Conservation (phyloP, 2,113 vertebrate species). For the Mustela nigripes region DNA sequence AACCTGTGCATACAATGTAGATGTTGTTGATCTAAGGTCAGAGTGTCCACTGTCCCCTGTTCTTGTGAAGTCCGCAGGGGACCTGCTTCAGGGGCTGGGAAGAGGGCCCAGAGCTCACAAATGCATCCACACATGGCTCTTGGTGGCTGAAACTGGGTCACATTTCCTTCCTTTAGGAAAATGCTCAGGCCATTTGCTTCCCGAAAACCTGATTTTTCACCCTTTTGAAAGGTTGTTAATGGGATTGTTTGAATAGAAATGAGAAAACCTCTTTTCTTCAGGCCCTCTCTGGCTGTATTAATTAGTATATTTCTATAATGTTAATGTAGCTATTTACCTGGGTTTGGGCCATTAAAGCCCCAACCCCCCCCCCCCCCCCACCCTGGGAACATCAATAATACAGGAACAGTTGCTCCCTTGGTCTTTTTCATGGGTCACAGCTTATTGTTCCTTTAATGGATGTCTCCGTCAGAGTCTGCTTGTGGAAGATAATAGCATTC, state of each 20-base stretch:
- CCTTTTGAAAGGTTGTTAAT: constrained; percentile 62
- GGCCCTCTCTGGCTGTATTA: constrained; percentile 33
- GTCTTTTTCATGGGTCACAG: constrained; percentile 76
- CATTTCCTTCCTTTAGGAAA: constrained; percentile 65
- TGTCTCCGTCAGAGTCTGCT: constrained; percentile 80
- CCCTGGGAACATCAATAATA: constrained; percentile 62
- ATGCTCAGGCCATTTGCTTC: constrained; percentile 46
- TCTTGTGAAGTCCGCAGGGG: not conserved
- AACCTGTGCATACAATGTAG: not conserved
- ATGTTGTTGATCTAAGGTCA: not conserved
- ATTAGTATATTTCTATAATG: constrained; percentile 70
- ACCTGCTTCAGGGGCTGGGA: constrained; percentile 27
- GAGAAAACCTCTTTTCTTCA: constrained; percentile 50
- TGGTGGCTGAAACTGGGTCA: constrained; percentile 70
- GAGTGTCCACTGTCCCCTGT: not conserved
- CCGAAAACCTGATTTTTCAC: constrained; percentile 48
- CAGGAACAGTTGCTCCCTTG: constrained; percentile 68
- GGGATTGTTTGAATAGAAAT: constrained; percentile 53
- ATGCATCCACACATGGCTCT: constrained; percentile 15
- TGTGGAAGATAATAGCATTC: constrained; percentile 71
- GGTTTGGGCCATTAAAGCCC: constrained; percentile 65
- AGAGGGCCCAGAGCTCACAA: constrained; percentile 21
- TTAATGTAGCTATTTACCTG: constrained; percentile 50
- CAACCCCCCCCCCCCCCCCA: not conserved
- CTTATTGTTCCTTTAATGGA: constrained; percentile 77